Evolutionary conservation across 2,797 vertebrate genomes (phyloP).

Genomic region (Melanogrammus aeglefinus): DNA sequence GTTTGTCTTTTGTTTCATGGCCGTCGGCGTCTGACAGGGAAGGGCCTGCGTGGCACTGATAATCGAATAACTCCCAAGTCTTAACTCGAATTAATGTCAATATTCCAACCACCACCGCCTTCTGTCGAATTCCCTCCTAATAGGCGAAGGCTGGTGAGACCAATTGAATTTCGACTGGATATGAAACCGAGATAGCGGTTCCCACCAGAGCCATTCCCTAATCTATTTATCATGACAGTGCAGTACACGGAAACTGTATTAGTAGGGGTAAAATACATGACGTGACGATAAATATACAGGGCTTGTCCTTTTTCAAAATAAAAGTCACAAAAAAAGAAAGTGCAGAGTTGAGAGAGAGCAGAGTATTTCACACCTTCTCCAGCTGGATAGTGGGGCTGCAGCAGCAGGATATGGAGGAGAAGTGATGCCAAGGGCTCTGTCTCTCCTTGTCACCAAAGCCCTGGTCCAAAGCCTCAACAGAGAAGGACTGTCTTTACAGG

Average conservation of each 20-base stretch:
- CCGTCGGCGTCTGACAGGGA: constrained; percentile 22
- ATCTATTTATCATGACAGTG: constrained; percentile 18
- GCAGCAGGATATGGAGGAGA: constrained; percentile 66
- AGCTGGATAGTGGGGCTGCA: constrained; percentile 43
- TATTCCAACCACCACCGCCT: constrained; percentile 29
- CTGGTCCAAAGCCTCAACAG: constrained; percentile 59
- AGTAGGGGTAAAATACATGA: not conserved
- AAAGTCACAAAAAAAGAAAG: not conserved
- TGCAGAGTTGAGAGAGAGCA: not conserved
- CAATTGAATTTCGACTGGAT: constrained; percentile 24
- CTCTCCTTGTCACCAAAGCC: constrained; percentile 52
- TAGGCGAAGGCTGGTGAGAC: constrained; percentile 31
- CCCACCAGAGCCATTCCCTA: constrained; percentile 13
- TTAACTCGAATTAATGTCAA: constrained; percentile 42
- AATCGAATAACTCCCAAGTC: constrained; percentile 27
- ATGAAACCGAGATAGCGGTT: not conserved
- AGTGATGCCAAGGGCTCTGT: constrained; percentile 52
- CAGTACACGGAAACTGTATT: constrained; percentile 17
- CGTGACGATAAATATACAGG: not conserved
- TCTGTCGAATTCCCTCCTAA: constrained; percentile 26
- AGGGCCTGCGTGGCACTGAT: constrained; percentile 16
- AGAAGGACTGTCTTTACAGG: constrained; percentile 64
- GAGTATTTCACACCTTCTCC: constrained; percentile 52
- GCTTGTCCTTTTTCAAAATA: not conserved
- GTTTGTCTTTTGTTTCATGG: not conserved